phyloP scores from a whole-genome alignment of 2,113 vertebrate genomes.

The Scatophagus argus region DNA sequence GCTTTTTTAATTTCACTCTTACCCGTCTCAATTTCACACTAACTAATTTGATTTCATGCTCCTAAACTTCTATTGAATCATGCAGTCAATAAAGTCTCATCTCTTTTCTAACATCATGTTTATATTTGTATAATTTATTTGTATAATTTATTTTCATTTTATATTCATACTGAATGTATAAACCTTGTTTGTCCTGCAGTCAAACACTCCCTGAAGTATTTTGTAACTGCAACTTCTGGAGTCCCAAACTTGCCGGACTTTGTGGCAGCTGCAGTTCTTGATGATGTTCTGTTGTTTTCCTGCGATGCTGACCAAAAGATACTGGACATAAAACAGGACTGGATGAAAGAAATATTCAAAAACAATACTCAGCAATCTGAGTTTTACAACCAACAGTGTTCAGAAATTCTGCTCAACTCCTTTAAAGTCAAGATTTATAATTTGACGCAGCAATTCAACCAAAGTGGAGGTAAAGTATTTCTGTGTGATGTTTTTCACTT shows the following conservation, averaged over 20 bases:
- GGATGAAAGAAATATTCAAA: not conserved
- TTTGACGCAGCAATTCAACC: slow-evolving; percentile 28
- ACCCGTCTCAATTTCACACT: too few species aligned
- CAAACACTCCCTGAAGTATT: slow-evolving; percentile 55
- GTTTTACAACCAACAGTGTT: not conserved
- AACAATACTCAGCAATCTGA: not conserved
- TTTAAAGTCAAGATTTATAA: not conserved
- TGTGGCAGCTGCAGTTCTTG: slow-evolving; percentile 34
- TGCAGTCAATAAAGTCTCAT: too few species aligned
- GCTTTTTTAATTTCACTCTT: too few species aligned
- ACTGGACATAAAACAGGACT: not conserved
- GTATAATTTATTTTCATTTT: too few species aligned
- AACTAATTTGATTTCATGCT: too few species aligned
- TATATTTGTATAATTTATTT: too few species aligned
- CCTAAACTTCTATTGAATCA: not conserved
- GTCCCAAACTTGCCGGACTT: slow-evolving; percentile 63
- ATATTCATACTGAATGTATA: too few species aligned
- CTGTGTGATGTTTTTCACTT: not conserved
- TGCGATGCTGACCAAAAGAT: not conserved
- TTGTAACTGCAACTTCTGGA: slow-evolving; percentile 11
- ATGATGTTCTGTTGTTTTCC: slow-evolving; percentile 8
- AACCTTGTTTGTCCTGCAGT: slow-evolving; percentile 23
- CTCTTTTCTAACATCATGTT: too few species aligned
- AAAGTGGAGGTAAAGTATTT: slow-evolving; percentile 20
- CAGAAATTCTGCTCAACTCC: fast-evolving